Base-by-base conservation (phyloP, 2,797 vertebrate genomes). In the Myotis daubentonii region DNA sequence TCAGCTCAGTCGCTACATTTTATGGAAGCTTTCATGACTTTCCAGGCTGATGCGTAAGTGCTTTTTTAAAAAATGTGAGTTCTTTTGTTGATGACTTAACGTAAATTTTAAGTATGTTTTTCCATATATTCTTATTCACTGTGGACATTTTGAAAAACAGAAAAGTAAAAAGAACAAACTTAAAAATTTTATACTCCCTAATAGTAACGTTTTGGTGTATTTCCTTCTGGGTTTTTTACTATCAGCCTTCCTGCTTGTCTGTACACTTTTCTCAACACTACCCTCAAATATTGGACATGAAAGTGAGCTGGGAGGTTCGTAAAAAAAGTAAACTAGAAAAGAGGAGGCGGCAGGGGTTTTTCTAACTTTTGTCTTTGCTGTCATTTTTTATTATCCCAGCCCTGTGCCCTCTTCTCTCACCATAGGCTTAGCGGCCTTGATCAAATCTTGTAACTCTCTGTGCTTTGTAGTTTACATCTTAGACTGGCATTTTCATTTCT, bases 91-190 rank as follows among this genome's bases (percentile, higher is more conserved):
- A n/a, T 66, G 65, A 33, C 20, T 5, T 71, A 72, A 53, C 15
- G 0, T 65, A 82, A 91, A 22, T 78, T 76, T 76, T 47, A 71
- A 36, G 36, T 72, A 47, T 87, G 28, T 87, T 83, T 71, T 25
- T 25, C 12, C 51, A 1, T 53, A 12, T 93, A 47, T 86, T 91
- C 51, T 53, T 89, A 79, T 28, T 76, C 55, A 81, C 0, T 55
- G n/a, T 81, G 49, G 49, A 71, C n/a, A 93, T 91, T 91, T 62
- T 83, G 38, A 76, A 78, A 71, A 92, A 65, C 44, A 76, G 55
- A 44, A 76, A 82, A 87, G 62, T 49, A 89, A 74, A 94, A 74
- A 83, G 55, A 80, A 88, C 41, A 81, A 75, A 92, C 85, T 65
- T 57, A 62, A 57, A 84, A 25, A 3, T 71, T 65, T 78, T 49